A percentile compares a stretch with the other conserved stretches of the same genome.
Conservation (phyloP, 2,888 invertebrate species). For the Nephrotoma appendiculata region DNA sequence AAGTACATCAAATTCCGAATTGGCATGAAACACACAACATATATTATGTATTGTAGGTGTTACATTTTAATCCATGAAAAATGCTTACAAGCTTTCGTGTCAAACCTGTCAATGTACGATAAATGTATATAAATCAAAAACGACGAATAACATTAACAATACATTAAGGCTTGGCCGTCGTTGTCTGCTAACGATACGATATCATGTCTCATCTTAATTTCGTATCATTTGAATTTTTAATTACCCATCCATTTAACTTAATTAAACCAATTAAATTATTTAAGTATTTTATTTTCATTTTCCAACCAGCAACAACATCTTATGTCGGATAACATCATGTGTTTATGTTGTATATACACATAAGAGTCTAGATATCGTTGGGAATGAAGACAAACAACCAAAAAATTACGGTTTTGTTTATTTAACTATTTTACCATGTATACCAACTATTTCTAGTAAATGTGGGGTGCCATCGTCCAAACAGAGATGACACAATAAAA, state of each 20-base stretch:
- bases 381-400: background rate
- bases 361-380: background rate
- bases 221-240: background rate
- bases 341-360: background rate
- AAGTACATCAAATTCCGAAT: background rate
- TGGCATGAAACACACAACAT: background rate
- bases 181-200: background rate
- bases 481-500: background rate
- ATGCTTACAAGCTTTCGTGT: background rate
- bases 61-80: background rate
- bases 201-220: background rate
- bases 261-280: background rate
- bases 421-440: background rate
- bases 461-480: background rate
- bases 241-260: background rate
- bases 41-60: background rate
- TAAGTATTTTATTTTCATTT: background rate
- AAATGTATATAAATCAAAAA: background rate
- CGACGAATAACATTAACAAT: background rate
- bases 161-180: background rate
- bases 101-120: background rate
- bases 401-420: background rate
- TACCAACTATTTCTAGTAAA: background rate
- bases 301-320: background rate
- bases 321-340: background rate